A percentile compares a stretch with the other conserved stretches of the same genome.
Evolutionary conservation across 2,113 vertebrate species (phyloP).

Genomic region (Peromyscus californicus): DNA sequence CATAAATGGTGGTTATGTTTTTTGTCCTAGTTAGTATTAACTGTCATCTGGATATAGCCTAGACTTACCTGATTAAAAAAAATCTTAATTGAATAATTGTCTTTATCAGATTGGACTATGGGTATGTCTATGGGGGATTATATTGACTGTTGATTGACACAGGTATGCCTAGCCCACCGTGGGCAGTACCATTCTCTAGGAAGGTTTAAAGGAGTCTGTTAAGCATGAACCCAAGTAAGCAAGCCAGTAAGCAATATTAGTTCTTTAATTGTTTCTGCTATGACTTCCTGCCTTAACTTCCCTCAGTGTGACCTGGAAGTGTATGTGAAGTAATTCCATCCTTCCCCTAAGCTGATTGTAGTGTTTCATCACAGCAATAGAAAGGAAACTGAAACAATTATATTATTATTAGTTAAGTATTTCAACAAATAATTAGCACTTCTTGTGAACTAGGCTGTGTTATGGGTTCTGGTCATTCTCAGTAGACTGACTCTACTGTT

Average conservation of each 20-base stretch:
- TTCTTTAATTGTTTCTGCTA: background rate
- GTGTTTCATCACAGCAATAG: background rate
- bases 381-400: background rate
- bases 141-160: too few species aligned
- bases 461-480: background rate
- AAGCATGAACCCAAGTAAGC: background rate
- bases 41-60: background rate
- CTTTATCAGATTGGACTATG: background rate
- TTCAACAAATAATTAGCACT: constrained; percentile 16
- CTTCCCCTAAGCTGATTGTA: background rate
- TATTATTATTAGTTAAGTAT: background rate
- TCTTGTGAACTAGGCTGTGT: background rate
- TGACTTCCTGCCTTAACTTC: background rate
- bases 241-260: background rate
- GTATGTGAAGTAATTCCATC: background rate
- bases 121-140: background rate
- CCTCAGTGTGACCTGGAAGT: background rate
- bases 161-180: background rate
- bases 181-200: background rate
- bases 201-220: background rate
- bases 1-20: background rate
- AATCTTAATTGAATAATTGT: background rate
- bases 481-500: background rate
- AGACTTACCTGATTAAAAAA: background rate
- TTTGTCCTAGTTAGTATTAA: background rate